Conservation (phyloP, 1,140 invertebrate species). For the Agrypnia vestita region DNA sequence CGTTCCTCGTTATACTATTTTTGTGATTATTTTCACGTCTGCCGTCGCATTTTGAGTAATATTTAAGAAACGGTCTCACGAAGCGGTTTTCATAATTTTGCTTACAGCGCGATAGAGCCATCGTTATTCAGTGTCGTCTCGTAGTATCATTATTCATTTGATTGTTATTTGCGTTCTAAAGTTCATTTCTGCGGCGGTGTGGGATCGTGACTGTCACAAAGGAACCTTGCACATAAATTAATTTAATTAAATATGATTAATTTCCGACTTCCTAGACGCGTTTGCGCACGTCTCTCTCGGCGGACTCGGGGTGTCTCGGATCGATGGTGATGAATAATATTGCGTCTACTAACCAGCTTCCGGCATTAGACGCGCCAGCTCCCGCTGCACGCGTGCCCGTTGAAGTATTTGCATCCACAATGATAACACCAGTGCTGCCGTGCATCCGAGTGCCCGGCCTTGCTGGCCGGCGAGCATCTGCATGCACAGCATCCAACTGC, state of each 20-base stretch:
- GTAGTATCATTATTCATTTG: too few species aligned
- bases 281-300: not conserved
- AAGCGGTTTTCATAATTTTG: too few species aligned
- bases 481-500: not conserved
- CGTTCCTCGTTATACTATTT: not conserved
- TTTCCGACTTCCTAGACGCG: not conserved
- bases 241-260: slow-evolving; percentile 9
- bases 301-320: slow-evolving; percentile 2
- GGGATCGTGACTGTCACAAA: not conserved
- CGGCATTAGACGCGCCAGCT: not conserved
- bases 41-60: not conserved
- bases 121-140: too few species aligned
- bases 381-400: not conserved
- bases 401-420: slow-evolving; percentile 1
- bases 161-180: not conserved
- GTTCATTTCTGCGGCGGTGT: not conserved
- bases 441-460: not conserved
- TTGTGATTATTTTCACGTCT: not conserved
- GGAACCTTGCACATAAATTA: slow-evolving; percentile 23
- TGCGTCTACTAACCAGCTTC: slow-evolving; percentile 9
- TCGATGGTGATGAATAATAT: not conserved
- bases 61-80: too few species aligned
- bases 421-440: not conserved
- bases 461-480: not conserved
- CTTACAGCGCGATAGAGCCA: too few species aligned